phyloP scores from a whole-genome alignment of 1,140 invertebrate genomes.

The Drosophila triauraria region DNA sequence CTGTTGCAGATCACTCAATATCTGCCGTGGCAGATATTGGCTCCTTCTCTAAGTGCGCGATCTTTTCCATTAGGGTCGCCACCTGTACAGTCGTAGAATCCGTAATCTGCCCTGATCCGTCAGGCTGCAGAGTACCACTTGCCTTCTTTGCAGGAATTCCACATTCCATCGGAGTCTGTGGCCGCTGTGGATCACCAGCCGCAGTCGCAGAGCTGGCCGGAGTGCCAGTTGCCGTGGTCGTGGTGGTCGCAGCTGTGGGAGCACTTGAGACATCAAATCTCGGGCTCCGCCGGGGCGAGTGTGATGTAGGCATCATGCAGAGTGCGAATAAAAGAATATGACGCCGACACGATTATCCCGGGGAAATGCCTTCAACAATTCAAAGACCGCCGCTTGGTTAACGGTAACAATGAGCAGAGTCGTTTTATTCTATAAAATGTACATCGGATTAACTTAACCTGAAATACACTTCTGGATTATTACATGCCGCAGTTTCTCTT shows the following conservation, averaged over 20 bases:
- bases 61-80: neutral
- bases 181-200: slow-evolving; percentile 5
- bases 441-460: no score
- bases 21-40: neutral
- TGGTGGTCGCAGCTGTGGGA: neutral
- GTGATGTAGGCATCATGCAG: neutral
- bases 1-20: neutral
- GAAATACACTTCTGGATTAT: no score
- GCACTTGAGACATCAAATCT: neutral
- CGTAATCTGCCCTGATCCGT: neutral
- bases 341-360: no score
- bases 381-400: no score
- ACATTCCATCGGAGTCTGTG: neutral
- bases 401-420: no score
- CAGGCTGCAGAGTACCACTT: neutral
- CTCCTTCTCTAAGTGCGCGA: neutral
- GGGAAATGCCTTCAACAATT: no score
- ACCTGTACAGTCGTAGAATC: no score
- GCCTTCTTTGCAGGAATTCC: no score
- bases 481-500: no score
- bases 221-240: neutral
- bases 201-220: neutral
- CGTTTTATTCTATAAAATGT: no score
- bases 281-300: slow-evolving; percentile 5
- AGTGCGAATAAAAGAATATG: slow-evolving; percentile 1